phyloP scores from a whole-genome alignment of 2,888 invertebrate species.

The Teinopalpus imperialis region DNA sequence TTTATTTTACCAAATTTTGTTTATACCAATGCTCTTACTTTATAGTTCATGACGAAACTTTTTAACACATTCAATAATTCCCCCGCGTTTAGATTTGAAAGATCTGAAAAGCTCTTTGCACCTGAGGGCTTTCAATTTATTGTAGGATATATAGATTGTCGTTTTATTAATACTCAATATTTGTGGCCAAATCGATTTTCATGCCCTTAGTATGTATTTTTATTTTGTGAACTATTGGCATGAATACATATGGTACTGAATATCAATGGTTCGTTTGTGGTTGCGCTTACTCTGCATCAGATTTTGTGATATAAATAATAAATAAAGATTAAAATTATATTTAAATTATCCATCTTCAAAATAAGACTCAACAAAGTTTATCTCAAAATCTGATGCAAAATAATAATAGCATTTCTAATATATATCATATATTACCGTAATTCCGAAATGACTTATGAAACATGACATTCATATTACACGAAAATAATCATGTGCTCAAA shows the following conservation, averaged over 20 bases:
- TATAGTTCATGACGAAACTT: slow-evolving; percentile 48
- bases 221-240: slow-evolving; percentile 20
- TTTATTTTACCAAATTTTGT: slow-evolving; percentile 75
- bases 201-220: slow-evolving; percentile 27
- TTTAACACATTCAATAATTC: slow-evolving; percentile 6
- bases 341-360: no score
- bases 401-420: no score
- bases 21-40: slow-evolving; percentile 77
- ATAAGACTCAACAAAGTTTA: no score
- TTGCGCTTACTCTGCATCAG: not conserved
- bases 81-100: not conserved
- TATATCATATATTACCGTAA: no score
- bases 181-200: slow-evolving; percentile 37
- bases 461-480: no score
- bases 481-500: slow-evolving; percentile 42
- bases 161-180: slow-evolving; percentile 44
- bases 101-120: not conserved
- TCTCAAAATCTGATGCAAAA: no score
- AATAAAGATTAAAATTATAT: no score
- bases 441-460: no score
- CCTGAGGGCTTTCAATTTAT: slow-evolving; percentile 10
- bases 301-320: no score
- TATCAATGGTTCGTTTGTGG: not conserved
- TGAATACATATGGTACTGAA: slow-evolving; percentile 7
- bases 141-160: slow-evolving; percentile 29